Conservation (phyloP, 2,888 invertebrate species). For the Amphimallon solstitiale region DNA sequence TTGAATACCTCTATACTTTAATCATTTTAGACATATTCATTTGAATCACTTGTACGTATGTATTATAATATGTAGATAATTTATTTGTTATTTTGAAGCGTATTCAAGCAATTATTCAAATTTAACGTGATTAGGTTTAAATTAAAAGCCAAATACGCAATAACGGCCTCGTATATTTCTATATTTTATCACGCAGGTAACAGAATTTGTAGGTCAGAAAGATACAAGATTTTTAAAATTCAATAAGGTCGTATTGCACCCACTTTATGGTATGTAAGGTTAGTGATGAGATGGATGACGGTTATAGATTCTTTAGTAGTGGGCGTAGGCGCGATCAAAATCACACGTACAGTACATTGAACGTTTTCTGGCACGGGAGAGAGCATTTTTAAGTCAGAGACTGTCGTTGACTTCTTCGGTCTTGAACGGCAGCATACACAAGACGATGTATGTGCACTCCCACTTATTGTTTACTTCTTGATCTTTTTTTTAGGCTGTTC, state of each 20-base stretch:
- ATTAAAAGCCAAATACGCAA: no score
- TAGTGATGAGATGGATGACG: slow-evolving; percentile 8
- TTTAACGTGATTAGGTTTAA: no score
- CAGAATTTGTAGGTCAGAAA: no score
- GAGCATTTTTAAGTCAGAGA: slow-evolving; percentile 35
- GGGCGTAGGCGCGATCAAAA: slow-evolving; percentile 20
- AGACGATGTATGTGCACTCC: slow-evolving; percentile 27
- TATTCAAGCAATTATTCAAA: no score
- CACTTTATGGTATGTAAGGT: slow-evolving; percentile 9
- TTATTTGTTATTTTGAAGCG: no score
- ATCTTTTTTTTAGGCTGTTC: slow-evolving; percentile 27
- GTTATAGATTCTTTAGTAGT: slow-evolving; percentile 9
- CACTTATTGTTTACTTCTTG: slow-evolving; percentile 39
- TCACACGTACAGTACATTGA: slow-evolving; percentile 30
- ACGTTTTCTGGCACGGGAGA: slow-evolving; percentile 31
- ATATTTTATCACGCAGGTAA: no score
- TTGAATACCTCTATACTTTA: no score
- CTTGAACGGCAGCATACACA: slow-evolving; percentile 24
- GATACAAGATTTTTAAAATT: no score
- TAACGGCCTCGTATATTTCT: no score
- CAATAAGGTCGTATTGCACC: neutral
- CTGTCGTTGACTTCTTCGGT: slow-evolving; percentile 36
- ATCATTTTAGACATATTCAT: no score
- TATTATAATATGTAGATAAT: no score
- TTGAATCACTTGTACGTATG: no score